Evolutionary conservation across 1,140 invertebrate species (phyloP), one percentile per base, ranked within the genome.

Genomic region (Drosophila sucinea): DNA sequence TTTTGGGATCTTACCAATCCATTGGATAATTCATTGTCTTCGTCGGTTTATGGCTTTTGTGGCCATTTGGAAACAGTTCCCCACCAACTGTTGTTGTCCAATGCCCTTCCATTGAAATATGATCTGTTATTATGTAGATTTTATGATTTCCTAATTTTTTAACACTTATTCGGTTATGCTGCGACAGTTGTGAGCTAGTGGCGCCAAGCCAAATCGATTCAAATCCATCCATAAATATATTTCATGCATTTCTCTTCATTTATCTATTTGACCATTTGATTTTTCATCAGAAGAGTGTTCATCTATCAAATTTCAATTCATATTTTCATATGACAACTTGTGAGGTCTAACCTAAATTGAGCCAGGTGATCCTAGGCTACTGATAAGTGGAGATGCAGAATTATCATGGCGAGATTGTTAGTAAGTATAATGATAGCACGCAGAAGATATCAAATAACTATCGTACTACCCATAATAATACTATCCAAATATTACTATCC

Each of bases 101-200:
- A 60, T 73, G 77, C 74, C 7, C 63, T 35, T 61, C 64, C 54
- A 51, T 54, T 63, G 86, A 80, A 90, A 90, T 67, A 56, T 77
- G 86, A 90, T 86, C 86, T 79, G 86, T 82, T 86, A 86, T 90
- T 90, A 90, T 90, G 86, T 90, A 80, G 85, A 90, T 90, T 82
- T 90, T 73, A 90, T 84, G 79, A 90, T 90, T 79, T 76, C 70
- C 79, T 90, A 90, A 90, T 90, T 70, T 84, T 76, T 84, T 82
- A 82, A 90, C 79, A 90, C 86, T 80, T 90, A 64, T 83, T 65
- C 72, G 57, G 35, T 51, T 67, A 58, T 70, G 63, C 17, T 66
- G 11, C 51, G 44, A 63, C 41, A 35, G 47, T 55, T 32, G 73
- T 58, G 40, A 33, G 57, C 68, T 89, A 84, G 83, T 89, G 83